Evolutionary conservation across 92 coral and sea anemone species (phyloP).

Genomic region (Zoanthus sansibaricus): DNA sequence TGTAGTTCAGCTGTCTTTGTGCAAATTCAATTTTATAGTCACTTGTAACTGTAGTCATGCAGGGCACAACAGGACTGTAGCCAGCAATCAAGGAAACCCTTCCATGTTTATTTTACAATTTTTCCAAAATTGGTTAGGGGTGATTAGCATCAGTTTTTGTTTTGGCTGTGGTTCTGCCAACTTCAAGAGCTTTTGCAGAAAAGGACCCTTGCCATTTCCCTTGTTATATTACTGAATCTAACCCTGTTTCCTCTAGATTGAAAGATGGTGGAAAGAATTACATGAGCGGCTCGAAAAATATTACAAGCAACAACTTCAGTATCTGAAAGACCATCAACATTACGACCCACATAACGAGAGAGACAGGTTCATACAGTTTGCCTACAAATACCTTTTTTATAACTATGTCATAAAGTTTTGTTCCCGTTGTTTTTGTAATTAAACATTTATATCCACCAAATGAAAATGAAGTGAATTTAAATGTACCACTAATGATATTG

Average conservation of each 20-base stretch:
- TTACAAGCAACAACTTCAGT: conserved; percentile 26
- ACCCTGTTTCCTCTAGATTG: conserved; percentile 22
- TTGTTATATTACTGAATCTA: background rate
- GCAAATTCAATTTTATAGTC: background rate
- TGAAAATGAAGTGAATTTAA: background rate
- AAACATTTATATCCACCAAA: background rate
- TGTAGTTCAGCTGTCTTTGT: background rate
- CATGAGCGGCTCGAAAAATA: background rate
- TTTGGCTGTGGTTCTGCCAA: conserved; percentile 1
- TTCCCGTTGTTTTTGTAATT: background rate
- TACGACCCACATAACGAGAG: conserved; percentile 29
- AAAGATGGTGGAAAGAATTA: conserved; percentile 32
- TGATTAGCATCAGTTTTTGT: background rate
- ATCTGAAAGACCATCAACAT: conserved; percentile 15
- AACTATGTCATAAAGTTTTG: background rate
- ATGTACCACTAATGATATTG: conserved; percentile 12
- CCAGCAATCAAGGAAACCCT: conserved; percentile 17
- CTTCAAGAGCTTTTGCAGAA: conserved; percentile 1
- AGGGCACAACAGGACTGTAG: conserved; percentile 18
- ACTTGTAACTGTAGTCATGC: conserved; percentile 16
- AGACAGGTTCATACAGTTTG: conserved; percentile 27
- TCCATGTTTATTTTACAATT: background rate
- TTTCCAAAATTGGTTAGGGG: background rate
- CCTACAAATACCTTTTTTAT: conserved; percentile 3
- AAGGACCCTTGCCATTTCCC: background rate